Conservation (phyloP, 2,888 invertebrate genomes). For the Cataglyphis albicans region DNA sequence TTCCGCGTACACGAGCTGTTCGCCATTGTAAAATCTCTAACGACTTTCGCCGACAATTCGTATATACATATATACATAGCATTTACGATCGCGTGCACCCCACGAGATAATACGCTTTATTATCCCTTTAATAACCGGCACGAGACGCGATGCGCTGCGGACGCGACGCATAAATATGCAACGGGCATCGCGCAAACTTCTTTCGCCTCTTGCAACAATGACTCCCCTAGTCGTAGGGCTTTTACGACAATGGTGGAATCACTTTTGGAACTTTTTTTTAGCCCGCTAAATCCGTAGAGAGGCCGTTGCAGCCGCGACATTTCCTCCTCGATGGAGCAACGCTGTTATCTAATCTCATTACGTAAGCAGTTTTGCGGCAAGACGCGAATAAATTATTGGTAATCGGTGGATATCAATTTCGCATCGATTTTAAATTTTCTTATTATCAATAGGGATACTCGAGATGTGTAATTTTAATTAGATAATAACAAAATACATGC, state of each 20-base stretch:
- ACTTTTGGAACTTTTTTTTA: slow-evolving; percentile 39
- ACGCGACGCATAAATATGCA: slow-evolving; percentile 52
- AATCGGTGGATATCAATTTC: background rate
- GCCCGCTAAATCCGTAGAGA: background rate
- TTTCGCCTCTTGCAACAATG: slow-evolving; percentile 41
- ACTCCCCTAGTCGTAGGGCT: slow-evolving; percentile 11
- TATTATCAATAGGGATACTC: background rate
- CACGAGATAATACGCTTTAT: slow-evolving; percentile 67
- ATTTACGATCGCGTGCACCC: slow-evolving; percentile 43
- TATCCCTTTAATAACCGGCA: slow-evolving; percentile 65
- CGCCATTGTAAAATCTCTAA: slow-evolving; percentile 45
- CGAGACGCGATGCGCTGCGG: slow-evolving; percentile 47
- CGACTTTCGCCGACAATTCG: slow-evolving; percentile 41
- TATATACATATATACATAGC: background rate
- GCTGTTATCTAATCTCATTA: slow-evolving; percentile 39
- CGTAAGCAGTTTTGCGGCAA: slow-evolving; percentile 7
- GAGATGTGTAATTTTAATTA: background rate
- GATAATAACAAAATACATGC: background rate
- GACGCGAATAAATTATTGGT: slow-evolving; percentile 11
- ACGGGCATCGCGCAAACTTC: slow-evolving; percentile 17
- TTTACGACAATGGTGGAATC: slow-evolving; percentile 45
- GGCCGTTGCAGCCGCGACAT: slow-evolving; percentile 10
- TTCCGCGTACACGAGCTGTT: slow-evolving; percentile 2
- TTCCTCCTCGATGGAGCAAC: slow-evolving; percentile 26
- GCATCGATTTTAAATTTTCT: background rate